These are phyloP conservation scores for Anser cygnoides DNA, from an alignment of 2,113 vertebrate species.

Conservation along the genomic window DNA sequence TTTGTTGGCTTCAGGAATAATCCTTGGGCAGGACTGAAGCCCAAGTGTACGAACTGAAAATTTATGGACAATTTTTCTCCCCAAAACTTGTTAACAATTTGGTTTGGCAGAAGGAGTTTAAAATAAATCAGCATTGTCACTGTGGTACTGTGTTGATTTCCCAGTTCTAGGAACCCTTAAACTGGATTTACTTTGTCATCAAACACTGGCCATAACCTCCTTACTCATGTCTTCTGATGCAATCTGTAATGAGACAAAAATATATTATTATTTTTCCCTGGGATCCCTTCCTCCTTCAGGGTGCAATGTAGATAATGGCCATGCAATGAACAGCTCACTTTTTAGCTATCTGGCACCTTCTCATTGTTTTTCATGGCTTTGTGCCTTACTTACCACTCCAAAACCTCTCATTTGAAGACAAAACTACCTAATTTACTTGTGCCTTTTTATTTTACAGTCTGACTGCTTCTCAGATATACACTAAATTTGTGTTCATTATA, in stretches of 20 bases:
- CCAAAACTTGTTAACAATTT: not conserved
- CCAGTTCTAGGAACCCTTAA: not conserved
- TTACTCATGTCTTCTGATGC: not conserved
- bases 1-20: not conserved
- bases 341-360: not conserved
- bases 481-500: not conserved
- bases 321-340: not conserved
- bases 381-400: constrained; percentile 1
- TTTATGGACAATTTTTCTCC: not conserved
- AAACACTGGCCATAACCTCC: not conserved
- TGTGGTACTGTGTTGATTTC: not conserved
- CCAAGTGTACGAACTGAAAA: not conserved
- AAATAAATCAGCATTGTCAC: not conserved
- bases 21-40: not conserved
- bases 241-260: not conserved
- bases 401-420: not conserved
- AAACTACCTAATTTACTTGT: constrained; percentile 15
- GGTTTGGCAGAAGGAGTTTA: not conserved
- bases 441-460: not conserved
- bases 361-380: constrained; percentile 33
- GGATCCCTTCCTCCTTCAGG: not conserved
- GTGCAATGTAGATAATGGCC: fast-evolving
- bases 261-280: not conserved
- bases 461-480: not conserved
- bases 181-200: not conserved